phyloP scores from a whole-genome alignment of 2,797 vertebrate genomes.

The Semaprochilodus insignis region DNA sequence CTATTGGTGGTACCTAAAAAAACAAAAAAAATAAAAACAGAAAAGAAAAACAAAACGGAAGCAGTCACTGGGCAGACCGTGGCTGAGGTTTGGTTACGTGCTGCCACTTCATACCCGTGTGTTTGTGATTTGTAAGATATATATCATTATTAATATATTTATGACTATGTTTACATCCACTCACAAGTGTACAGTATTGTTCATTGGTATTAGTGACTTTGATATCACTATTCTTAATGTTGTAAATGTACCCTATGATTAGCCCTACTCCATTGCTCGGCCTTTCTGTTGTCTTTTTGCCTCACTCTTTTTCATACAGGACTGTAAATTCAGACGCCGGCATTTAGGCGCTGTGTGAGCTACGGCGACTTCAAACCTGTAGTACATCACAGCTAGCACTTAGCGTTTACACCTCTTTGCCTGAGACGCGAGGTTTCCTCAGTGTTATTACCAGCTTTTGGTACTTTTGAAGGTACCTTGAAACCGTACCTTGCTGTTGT shows the following conservation, averaged over 20 bases:
- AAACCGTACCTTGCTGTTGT: background rate
- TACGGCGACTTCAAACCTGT: background rate
- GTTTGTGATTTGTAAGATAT: conserved; percentile 65
- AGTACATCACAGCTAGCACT: background rate
- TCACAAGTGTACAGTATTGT: conserved; percentile 64
- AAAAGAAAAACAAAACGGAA: background rate
- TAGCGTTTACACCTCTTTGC: background rate
- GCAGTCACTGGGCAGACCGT: conserved; percentile 7
- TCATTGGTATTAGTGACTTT: conserved; percentile 63
- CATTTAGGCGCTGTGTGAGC: background rate
- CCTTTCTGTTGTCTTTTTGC: conserved; percentile 1
- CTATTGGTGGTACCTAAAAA: conserved; percentile 24
- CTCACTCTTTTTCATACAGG: background rate
- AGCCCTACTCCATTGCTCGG: conserved; percentile 29
- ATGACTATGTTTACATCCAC: conserved; percentile 83
- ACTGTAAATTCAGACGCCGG: background rate
- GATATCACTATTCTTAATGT: conserved; percentile 55
- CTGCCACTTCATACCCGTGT: conserved; percentile 57
- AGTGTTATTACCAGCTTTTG: conserved; percentile 4
- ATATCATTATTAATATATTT: conserved; percentile 81
- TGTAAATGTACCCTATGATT: conserved; percentile 46
- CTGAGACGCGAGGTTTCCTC: conserved; percentile 1
- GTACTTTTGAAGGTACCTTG: background rate
- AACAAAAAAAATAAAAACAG: background rate
- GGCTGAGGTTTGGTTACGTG: conserved; percentile 44